Evolutionary conservation across 2,113 vertebrate genomes (phyloP), one percentile per base, ranked within the genome.

Genomic region (Toxostoma redivivum): DNA sequence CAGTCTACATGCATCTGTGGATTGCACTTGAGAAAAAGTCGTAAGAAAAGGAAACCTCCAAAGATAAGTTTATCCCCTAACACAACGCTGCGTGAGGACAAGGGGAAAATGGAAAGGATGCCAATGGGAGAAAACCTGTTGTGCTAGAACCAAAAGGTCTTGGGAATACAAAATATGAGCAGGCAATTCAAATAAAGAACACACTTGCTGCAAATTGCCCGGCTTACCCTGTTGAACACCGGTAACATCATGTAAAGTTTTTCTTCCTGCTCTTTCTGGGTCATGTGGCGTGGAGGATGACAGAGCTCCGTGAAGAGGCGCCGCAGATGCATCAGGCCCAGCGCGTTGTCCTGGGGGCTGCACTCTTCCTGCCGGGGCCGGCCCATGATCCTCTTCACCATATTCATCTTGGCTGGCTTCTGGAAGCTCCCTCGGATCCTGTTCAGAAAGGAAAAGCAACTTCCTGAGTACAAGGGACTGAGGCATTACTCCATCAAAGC

Each of bases 171-270:
- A 65, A 73, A 35, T 7, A 61, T 0, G 10, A 76, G 45, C 27
- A 92, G 58, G 15, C 15, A 87, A 37, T 37, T 58, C 38, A 62
- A 76, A 38, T 8, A 25, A 48, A 73, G 62, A 8, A 40, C 83
- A 47, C 4, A 3, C 2, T 23, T 61, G 15, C 31, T 18, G 2
- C 5, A 33, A 56, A 28, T 19, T 13, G 35, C 37, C 38, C 2
- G 4, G 90, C 99, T 98, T 90, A 99, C 99, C 98, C 99, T 98
- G 98, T 99, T 99, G 91, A 99, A 99, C 45, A 99, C 99, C 0
- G 99, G 99, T 86, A 99, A 95, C 99, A 99, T 99, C 99, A 99
- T 99, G 97, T 99, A 99, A 58, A 99, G 99, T 78, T 99, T 99
- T 95, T 99, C 99, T 90, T 99, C 99, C 96, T 99, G 99, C 93